phyloP scores from a whole-genome alignment of 2,113 vertebrate genomes.

The Ellobius talpinus region DNA sequence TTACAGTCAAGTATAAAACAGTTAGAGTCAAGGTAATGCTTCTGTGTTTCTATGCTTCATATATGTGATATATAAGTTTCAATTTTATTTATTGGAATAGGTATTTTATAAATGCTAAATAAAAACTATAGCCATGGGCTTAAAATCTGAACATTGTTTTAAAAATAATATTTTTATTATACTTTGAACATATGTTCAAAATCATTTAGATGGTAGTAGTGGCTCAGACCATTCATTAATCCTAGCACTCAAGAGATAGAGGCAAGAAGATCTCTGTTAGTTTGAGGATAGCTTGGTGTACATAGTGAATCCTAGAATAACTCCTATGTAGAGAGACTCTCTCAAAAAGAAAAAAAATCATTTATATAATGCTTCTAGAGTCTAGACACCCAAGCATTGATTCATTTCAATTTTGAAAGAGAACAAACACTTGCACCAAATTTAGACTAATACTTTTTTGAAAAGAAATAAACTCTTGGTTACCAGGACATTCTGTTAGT shows the following conservation, averaged over 20 bases:
- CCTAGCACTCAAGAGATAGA: not conserved
- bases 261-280: not conserved
- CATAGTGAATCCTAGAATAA: not conserved
- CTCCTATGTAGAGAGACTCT: not conserved
- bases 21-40: constrained; percentile 90
- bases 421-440: not conserved
- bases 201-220: not conserved
- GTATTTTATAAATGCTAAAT: not conserved
- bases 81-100: not conserved
- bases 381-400: not conserved
- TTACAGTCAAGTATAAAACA: constrained; percentile 91
- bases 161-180: constrained; percentile 11
- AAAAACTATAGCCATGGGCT: not conserved
- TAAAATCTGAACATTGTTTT: constrained; percentile 28
- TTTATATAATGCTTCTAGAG: not conserved
- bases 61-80: not conserved
- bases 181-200: constrained; percentile 46
- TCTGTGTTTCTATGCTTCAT: not conserved
- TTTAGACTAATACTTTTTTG: not conserved
- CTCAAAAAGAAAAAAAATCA: not conserved
- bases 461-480: not conserved
- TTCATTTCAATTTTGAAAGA: not conserved
- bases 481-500: not conserved
- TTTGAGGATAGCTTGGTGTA: not conserved
- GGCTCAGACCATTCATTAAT: not conserved